Evolutionary conservation across 1,140 invertebrate species (phyloP).

Genomic region (Globodera rostochiensis): DNA sequence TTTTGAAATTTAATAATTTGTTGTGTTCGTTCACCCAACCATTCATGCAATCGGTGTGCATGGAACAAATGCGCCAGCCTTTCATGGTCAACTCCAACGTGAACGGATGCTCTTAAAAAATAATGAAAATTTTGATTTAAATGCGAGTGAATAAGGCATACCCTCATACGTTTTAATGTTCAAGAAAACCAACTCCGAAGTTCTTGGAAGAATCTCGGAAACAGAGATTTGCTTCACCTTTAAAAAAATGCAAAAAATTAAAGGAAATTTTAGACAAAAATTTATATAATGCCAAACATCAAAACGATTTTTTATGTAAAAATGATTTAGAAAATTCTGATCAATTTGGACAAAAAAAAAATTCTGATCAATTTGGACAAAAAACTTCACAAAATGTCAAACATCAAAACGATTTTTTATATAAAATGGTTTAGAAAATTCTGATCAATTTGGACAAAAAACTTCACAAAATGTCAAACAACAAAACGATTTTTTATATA

Average conservation of each 20-base stretch:
- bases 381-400: background rate
- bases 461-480: no score
- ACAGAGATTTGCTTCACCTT: slow-evolving; percentile 55
- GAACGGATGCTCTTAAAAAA: slow-evolving; percentile 54
- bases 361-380: background rate
- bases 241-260: slow-evolving; percentile 42
- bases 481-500: no score
- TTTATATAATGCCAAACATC: background rate
- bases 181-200: slow-evolving; percentile 62
- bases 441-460: no score
- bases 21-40: slow-evolving; percentile 33
- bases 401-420: no score
- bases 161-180: slow-evolving; percentile 63
- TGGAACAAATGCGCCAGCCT: slow-evolving; percentile 61
- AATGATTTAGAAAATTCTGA: no score
- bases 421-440: no score
- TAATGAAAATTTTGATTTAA: slow-evolving; percentile 19
- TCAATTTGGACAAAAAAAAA: slow-evolving; percentile 33
- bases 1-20: slow-evolving; percentile 20
- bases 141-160: slow-evolving; percentile 23
- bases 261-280: slow-evolving; percentile 16
- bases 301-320: no score
- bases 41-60: slow-evolving; percentile 61
- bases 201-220: slow-evolving; percentile 61
- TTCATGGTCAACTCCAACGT: slow-evolving; percentile 65